Evolutionary conservation across 2,888 invertebrate genomes (phyloP), one percentile per base, ranked within the genome.

Genomic region (Ganaspis brasiliensis): DNA sequence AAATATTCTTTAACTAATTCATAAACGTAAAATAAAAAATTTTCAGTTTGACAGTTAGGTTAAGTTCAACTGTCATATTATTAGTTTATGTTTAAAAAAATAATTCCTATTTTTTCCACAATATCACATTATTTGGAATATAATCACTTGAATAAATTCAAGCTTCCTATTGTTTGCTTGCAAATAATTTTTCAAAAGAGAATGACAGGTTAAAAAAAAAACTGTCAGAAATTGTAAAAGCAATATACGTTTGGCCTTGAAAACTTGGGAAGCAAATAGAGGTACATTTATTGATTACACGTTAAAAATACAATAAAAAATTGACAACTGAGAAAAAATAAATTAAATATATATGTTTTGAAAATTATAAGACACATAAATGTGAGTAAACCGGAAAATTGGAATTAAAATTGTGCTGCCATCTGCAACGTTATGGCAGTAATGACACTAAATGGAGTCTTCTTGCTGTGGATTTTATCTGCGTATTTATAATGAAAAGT

Each of bases 41-140:
- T 26, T 24, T 67, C n/a, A n/a, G n/a, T n/a, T n/a, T n/a, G n/a
- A 24, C 26, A 40, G 19, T 67, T 67, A 67, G 67, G 67, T 67
- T 67, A 45, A 3, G 21, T 45, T 24, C 26, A 24, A 24, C 21
- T 40, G 24, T 14, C 40, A 45, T 31, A 31, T 52, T 16, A n/a
- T n/a, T n/a, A n/a, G 19, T 16, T 52, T 52, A 0, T n/a, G 2
- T 24, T 45, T 14, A 26, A 45, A n/a, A 16, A 26, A 63, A 6
- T 16, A 16, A 12, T 14, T 14, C 8, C 37, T 16, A 61, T 6
- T 26, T 26, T 14, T n/a, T 4, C 14, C 1, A 35, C 31, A 59
- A 0, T n/a, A 59, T 8, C 8, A 59, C 16, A 10, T 40, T 31
- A 31, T 31, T 31, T 31, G 2, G 31, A 31, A 37, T 2, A 40